Conservation (phyloP, 2,113 vertebrate species). For the Phalacrocorax carbo region DNA sequence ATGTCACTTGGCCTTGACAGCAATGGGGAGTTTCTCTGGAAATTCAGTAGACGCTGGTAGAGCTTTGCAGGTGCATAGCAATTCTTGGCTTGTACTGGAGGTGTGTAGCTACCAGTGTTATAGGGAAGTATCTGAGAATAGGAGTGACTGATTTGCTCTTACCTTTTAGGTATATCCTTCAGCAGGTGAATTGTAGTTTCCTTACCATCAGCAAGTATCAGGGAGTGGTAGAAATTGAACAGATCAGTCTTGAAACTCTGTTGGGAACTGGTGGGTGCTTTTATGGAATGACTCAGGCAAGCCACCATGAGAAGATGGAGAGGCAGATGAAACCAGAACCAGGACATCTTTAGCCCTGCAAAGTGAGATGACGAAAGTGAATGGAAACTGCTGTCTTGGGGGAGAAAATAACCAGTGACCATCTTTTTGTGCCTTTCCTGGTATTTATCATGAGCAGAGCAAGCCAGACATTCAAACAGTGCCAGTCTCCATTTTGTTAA, state of each 20-base stretch:
- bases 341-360: conserved; percentile 32
- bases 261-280: neutral
- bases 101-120: neutral
- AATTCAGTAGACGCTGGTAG: neutral
- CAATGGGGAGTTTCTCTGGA: neutral
- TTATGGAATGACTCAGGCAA: neutral
- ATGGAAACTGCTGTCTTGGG: neutral
- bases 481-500: neutral
- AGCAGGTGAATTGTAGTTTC: conserved; percentile 78
- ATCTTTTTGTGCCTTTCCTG: neutral
- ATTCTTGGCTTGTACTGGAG: neutral
- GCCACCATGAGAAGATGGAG: neutral
- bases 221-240: conserved; percentile 60
- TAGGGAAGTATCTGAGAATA: fast-evolving
- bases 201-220: conserved; percentile 79
- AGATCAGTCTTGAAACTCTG: conserved; percentile 12
- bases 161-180: conserved; percentile 85
- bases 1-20: neutral
- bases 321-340: neutral
- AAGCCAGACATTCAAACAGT: neutral
- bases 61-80: neutral
- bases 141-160: neutral
- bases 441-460: neutral
- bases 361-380: neutral
- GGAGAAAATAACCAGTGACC: neutral